These are phyloP conservation scores for Atethmia centrago DNA, from an alignment of 2,888 invertebrate genomes.

Conservation along the genomic window DNA sequence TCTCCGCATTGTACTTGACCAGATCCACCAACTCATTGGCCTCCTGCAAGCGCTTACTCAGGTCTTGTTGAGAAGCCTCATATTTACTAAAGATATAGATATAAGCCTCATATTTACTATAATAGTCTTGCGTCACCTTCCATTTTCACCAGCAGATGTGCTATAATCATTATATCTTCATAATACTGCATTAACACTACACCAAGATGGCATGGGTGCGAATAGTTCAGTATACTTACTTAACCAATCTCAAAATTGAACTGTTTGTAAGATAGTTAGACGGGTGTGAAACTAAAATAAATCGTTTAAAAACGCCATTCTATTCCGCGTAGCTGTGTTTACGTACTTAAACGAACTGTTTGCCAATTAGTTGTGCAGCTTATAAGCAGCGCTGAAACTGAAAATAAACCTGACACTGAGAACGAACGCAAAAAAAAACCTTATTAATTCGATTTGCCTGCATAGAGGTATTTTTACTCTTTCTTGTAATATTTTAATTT, in stretches of 20 bases:
- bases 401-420: constrained; percentile 25
- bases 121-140: neutral
- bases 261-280: neutral
- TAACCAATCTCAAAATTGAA: neutral
- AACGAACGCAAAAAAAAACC: constrained; percentile 10
- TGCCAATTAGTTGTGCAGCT: constrained; percentile 44
- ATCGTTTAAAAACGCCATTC: constrained; percentile 15
- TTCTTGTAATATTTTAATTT: constrained; percentile 54
- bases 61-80: too few species aligned
- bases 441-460: constrained; percentile 22
- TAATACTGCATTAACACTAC: neutral
- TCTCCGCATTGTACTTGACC: too few species aligned
- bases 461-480: constrained; percentile 31
- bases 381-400: constrained; percentile 37
- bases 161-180: neutral
- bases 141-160: neutral
- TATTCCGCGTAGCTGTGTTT: constrained; percentile 8
- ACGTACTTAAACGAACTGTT: constrained; percentile 36
- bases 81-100: too few species aligned
- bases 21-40: too few species aligned
- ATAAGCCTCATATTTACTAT: too few species aligned
- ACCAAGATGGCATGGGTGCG: neutral
- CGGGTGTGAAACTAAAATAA: constrained; percentile 14
- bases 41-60: too few species aligned
- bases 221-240: neutral